Evolutionary conservation across 2,888 invertebrate species (phyloP).

Genomic region (Pseudanteris insignis): DNA sequence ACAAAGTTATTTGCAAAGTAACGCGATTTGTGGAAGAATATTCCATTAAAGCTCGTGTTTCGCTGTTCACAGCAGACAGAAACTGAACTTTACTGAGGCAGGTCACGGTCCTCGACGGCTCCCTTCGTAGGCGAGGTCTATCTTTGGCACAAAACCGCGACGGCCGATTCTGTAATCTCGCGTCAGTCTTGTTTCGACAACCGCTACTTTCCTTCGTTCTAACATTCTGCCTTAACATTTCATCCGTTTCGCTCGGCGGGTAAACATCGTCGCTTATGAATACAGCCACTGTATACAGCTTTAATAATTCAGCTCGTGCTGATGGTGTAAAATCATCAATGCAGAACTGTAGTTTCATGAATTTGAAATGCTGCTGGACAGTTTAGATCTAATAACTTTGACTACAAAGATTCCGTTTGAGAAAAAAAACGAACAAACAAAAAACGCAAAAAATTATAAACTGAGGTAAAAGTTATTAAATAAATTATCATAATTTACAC

Average conservation of each 20-base stretch:
- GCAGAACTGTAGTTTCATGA: too few species aligned
- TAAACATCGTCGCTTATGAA: constrained; percentile 22
- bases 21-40: constrained; percentile 1
- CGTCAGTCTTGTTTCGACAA: constrained; percentile 38
- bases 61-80: constrained; percentile 19
- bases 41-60: constrained; percentile 5
- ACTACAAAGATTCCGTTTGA: too few species aligned
- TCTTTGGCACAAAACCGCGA: constrained; percentile 42
- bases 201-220: constrained; percentile 27
- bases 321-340: constrained; percentile 20
- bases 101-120: constrained; percentile 44
- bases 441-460: too few species aligned
- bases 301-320: constrained; percentile 28
- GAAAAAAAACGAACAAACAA: too few species aligned
- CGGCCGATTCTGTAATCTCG: constrained; percentile 31
- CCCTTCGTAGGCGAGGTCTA: constrained; percentile 39
- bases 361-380: too few species aligned
- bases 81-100: constrained; percentile 45
- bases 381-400: too few species aligned
- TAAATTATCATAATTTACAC: too few species aligned
- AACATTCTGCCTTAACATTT: constrained; percentile 5
- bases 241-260: constrained; percentile 15
- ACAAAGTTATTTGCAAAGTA: background rate
- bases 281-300: constrained; percentile 6
- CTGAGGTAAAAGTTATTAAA: too few species aligned